Evolutionary conservation across 1,140 invertebrate species (phyloP).

Genomic region (Scylla paramamosain): DNA sequence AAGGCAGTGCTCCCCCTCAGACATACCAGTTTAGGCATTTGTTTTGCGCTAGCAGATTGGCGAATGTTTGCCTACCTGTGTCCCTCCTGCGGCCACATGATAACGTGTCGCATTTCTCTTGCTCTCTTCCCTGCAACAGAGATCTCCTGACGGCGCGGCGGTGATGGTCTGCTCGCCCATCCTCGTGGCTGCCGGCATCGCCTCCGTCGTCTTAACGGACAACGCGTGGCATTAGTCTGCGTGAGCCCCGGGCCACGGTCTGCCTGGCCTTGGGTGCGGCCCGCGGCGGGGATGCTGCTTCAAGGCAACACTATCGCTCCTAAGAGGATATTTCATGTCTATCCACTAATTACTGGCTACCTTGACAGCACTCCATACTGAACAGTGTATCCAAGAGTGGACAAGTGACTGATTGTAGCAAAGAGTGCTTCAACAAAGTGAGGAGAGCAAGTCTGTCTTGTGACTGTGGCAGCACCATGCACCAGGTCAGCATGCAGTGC

Average conservation of each 20-base stretch:
- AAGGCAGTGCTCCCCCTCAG: conserved; percentile 16
- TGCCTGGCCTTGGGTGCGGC: neutral
- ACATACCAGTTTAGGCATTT: conserved; percentile 53
- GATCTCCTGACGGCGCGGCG: conserved; percentile 41
- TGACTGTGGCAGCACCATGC: neutral
- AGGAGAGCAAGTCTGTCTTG: neutral
- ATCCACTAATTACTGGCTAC: conserved; percentile 14
- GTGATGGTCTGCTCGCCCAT: conserved; percentile 57
- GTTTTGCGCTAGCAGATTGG: conserved; percentile 74
- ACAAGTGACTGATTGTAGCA: neutral
- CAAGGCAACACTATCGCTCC: neutral
- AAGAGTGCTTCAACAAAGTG: neutral
- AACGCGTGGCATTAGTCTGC: conserved; percentile 42
- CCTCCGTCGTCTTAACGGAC: conserved; percentile 88
- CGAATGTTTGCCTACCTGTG: conserved; percentile 54
- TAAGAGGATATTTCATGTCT: neutral
- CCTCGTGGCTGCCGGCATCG: conserved; percentile 87
- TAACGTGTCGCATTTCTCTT: conserved; percentile 1
- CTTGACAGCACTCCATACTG: neutral
- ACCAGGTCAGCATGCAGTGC: neutral
- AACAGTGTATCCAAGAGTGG: neutral
- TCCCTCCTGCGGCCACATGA: neutral
- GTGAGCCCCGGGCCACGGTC: neutral
- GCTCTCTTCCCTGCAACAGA: conserved; percentile 32
- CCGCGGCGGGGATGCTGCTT: neutral